phyloP scores from a whole-genome alignment of 2,113 vertebrate species.

The Mugil cephalus region DNA sequence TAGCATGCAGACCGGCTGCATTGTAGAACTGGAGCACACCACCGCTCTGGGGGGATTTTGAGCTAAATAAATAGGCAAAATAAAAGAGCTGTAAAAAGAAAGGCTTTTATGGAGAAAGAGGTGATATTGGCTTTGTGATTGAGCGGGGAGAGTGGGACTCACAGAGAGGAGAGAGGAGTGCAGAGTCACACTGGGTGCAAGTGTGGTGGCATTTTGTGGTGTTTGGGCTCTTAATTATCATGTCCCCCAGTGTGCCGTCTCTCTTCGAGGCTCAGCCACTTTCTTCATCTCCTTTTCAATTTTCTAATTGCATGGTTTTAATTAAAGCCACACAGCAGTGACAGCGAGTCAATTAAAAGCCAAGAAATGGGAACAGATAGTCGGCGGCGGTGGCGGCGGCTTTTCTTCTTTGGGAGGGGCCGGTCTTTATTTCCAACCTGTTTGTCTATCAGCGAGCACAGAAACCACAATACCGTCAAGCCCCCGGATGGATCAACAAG shows the following conservation, averaged over 20 bases:
- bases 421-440: neutral
- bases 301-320: slow-evolving; percentile 84
- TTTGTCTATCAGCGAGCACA: slow-evolving; percentile 22
- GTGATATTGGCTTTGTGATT: slow-evolving; percentile 83
- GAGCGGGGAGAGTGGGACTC: slow-evolving; percentile 80
- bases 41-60: slow-evolving; percentile 72
- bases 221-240: slow-evolving; percentile 77
- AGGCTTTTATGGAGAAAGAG: slow-evolving; percentile 73
- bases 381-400: slow-evolving; percentile 34
- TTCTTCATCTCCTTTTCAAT: slow-evolving; percentile 77
- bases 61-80: slow-evolving; percentile 83
- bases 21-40: slow-evolving; percentile 65
- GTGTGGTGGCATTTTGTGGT: slow-evolving; percentile 70
- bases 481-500: slow-evolving; percentile 49
- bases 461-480: slow-evolving; percentile 3
- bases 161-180: slow-evolving; percentile 31
- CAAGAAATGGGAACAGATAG: slow-evolving; percentile 62
- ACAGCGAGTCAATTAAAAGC: slow-evolving; percentile 78
- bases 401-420: slow-evolving; percentile 3
- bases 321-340: slow-evolving; percentile 80
- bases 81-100: slow-evolving; percentile 73
- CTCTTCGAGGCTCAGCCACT: slow-evolving; percentile 60
- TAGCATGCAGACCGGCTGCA: slow-evolving; percentile 72
- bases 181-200: slow-evolving; percentile 53
- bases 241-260: slow-evolving; percentile 54